Base-by-base conservation (phyloP, 37 sponge, comb jelly and placozoan genomes). In the Tethya wilhelma region DNA sequence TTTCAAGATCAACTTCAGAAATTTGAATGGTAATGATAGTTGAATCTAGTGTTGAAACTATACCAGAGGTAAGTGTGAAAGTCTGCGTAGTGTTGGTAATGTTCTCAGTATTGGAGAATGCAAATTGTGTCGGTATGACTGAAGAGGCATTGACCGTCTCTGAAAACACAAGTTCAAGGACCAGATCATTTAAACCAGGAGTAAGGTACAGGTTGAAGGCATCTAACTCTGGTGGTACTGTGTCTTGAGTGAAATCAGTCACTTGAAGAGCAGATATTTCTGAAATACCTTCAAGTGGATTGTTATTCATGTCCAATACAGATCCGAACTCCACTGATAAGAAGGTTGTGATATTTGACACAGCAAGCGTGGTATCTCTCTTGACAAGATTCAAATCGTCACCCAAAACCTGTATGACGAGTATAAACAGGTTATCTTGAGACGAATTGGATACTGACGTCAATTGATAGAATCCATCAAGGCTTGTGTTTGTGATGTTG, bases 111-210 rank as follows among this genome's bases (percentile, higher is more conserved):
- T 84, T 93, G 69, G 79, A 77, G 72, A 96, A 87, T 6, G 68
- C 80, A 34, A 96, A 67, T 0, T 63, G 59, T n/a, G 85, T 90
- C 1, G 89, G 81, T 62, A 88, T 71, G 3, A 96, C 25, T 38
- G 89, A 83, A 30, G 76, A 82, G 36, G 91, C 79, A 82, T 90
- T 87, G 9, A 96, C 91, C 28, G 97, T 96, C 64, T 96, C 97
- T 49, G 88, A 87, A 72, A 96, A 96, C 17, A 90, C 25, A 65
- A 96, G 67, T 67, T 96, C 91, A 38, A 96, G 44, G 4, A 90
- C 37, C 1, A 96, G 75, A 38, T 78, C 56, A 4, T 74, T 40
- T 12, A 74, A 69, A 14, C 84, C 80, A 55, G 56, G 65, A 0
- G 31, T 38, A 6, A 93, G 76, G 26, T 68, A 67, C 33, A 96